These are phyloP conservation scores for Nothocercus nigrocapillus DNA, from an alignment of 2,113 vertebrate genomes.

Conservation along the genomic window DNA sequence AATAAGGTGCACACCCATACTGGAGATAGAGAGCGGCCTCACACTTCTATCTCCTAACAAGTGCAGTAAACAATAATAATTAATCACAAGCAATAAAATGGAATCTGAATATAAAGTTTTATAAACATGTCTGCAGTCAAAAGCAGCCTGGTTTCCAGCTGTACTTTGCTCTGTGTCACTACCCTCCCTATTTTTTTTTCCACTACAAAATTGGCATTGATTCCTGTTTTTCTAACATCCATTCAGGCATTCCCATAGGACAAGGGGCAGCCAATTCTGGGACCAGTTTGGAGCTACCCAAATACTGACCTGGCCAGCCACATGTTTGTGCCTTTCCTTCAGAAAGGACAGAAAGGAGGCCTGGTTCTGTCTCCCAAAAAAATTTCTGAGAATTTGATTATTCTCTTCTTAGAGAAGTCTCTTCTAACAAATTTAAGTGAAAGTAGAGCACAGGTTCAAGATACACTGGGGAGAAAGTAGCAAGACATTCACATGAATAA, in stretches of 20 bases:
- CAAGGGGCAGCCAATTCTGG: neutral
- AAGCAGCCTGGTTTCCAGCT: neutral
- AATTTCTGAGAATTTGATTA: neutral
- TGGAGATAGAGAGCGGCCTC: neutral
- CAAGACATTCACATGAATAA: neutral
- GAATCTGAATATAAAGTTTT: neutral
- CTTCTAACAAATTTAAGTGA: neutral
- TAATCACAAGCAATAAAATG: neutral
- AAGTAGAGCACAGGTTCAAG: neutral
- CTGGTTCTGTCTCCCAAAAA: neutral
- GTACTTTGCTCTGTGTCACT: neutral
- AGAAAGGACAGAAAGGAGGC: neutral
- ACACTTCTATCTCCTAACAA: neutral
- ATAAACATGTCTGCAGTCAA: neutral
- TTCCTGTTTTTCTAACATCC: neutral
- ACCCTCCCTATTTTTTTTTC: neutral
- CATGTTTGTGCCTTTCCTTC: neutral
- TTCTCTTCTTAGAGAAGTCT: neutral
- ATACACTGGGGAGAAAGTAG: neutral
- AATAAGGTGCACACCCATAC: neutral
- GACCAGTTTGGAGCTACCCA: neutral
- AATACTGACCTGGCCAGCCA: neutral
- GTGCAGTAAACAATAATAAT: neutral
- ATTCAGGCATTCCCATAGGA: neutral
- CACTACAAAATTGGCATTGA: neutral